phyloP scores from a whole-genome alignment of 2,113 vertebrate genomes.

The Morphnarchus princeps region DNA sequence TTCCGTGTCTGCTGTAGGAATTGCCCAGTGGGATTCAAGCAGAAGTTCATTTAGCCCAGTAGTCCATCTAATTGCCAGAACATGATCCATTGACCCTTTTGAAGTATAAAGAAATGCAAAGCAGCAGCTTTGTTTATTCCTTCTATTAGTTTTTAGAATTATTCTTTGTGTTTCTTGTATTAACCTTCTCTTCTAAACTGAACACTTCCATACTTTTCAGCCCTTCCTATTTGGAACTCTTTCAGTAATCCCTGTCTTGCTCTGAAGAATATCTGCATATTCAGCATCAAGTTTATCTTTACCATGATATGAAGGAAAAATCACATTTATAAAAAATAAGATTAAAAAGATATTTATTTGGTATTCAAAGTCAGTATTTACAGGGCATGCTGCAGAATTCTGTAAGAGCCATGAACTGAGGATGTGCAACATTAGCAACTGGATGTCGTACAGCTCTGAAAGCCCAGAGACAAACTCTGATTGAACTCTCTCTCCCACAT shows the following conservation, averaged over 20 bases:
- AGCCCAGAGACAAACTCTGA: background rate
- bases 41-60: slow-evolving; percentile 1
- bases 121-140: background rate
- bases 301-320: background rate
- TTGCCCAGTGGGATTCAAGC: background rate
- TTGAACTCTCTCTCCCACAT: background rate
- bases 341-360: background rate
- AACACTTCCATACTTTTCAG: background rate
- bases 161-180: background rate
- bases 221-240: background rate
- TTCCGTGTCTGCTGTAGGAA: background rate
- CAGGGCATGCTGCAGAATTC: background rate
- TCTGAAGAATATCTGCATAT: background rate
- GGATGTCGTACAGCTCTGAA: background rate
- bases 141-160: background rate
- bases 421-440: background rate
- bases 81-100: background rate
- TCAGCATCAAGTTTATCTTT: background rate
- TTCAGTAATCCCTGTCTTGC: background rate
- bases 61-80: background rate
- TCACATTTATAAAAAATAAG: background rate
- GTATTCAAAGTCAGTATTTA: background rate
- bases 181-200: background rate
- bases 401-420: background rate
- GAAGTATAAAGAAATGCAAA: background rate